Evolutionary conservation across 2,888 invertebrate genomes (phyloP).

Genomic region (Trichopoda pennipes): DNA sequence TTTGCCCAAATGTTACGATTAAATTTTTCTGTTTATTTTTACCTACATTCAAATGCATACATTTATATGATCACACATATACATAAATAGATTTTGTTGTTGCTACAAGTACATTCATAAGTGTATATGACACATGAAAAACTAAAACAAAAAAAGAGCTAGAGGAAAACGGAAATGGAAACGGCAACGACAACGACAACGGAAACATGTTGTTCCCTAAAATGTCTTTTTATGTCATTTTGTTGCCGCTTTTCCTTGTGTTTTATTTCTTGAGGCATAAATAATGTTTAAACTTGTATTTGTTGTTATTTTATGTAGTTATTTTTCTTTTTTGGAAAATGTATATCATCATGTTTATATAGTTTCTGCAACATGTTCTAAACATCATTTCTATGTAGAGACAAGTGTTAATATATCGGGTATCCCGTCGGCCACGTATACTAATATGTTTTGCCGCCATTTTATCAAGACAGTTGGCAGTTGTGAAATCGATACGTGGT

Average conservation of each 20-base stretch:
- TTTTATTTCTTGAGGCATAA: conserved; percentile 57
- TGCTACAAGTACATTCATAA: not conserved
- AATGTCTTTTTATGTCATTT: conserved; percentile 56
- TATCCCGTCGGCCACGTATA: no score
- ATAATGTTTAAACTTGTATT: conserved; percentile 47
- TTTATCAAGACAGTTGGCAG: no score
- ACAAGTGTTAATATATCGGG: no score
- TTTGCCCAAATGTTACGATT: not conserved
- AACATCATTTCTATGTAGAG: no score
- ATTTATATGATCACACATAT: not conserved
- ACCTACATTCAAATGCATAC: not conserved
- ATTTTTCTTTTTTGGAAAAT: no score
- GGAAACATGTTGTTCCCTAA: conserved; percentile 72
- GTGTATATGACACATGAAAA: no score
- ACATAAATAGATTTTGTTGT: not conserved
- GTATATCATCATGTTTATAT: no score
- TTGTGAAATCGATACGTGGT: no score
- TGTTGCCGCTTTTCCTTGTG: conserved; percentile 20
- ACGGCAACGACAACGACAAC: conserved; percentile 61
- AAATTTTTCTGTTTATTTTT: not conserved
- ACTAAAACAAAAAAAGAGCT: not conserved
- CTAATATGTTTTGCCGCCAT: no score
- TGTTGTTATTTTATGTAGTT: conserved; percentile 29
- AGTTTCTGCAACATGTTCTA: no score
- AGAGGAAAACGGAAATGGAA: conserved; percentile 67